Conservation (phyloP, 2,797 vertebrate species). For the Knipowitschia caucasica region DNA sequence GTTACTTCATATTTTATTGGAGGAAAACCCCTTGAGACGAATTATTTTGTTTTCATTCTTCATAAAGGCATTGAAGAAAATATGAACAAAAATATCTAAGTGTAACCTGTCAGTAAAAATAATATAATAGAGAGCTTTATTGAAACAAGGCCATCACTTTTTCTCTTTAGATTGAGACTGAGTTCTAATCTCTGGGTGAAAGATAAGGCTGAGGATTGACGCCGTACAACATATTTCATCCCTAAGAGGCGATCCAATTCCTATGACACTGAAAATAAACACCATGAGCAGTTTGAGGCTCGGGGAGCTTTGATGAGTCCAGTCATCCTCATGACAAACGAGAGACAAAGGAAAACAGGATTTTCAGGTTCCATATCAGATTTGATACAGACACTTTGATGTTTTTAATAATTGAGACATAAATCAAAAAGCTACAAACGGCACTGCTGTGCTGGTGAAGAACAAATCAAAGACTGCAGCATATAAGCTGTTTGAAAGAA, state of each 20-base stretch:
- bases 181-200: slow-evolving; percentile 79
- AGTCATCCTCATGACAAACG: background rate
- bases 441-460: too few species aligned
- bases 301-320: slow-evolving; percentile 18
- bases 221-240: slow-evolving; percentile 27
- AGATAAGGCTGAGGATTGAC: slow-evolving; percentile 20
- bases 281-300: background rate
- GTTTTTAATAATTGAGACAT: background rate
- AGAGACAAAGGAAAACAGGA: background rate
- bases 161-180: slow-evolving; percentile 80
- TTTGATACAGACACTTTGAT: too few species aligned
- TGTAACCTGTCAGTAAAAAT: too few species aligned
- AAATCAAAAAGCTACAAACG: background rate
- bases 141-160: slow-evolving; percentile 58
- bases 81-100: too few species aligned
- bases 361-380: background rate
- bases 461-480: background rate
- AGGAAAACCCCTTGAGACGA: too few species aligned
- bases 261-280: background rate
- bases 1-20: too few species aligned
- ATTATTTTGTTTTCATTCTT: too few species aligned
- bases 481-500: too few species aligned
- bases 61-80: too few species aligned
- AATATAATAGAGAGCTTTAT: slow-evolving; percentile 8
- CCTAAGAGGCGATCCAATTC: slow-evolving; percentile 3